These are phyloP conservation scores for Xiphias gladius DNA, from an alignment of 2,113 vertebrate genomes.

Conservation along the genomic window DNA sequence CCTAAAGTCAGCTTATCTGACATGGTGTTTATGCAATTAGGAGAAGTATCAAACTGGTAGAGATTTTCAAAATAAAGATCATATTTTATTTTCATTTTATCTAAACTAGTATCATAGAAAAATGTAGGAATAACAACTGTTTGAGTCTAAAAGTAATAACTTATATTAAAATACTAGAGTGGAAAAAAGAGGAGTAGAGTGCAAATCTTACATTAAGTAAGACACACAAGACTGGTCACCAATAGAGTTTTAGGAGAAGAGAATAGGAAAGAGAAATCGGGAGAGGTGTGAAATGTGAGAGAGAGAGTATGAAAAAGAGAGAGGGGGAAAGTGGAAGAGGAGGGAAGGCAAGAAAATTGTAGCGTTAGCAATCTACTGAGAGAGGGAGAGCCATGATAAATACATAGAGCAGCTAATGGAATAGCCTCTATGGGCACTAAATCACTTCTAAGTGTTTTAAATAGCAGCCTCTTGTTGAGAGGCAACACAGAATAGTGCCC, in stretches of 20 bases:
- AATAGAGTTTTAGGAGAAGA: slow-evolving; percentile 38
- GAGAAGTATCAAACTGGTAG: background rate
- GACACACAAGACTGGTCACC: background rate
- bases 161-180: background rate
- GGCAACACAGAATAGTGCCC: slow-evolving; percentile 57
- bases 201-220: background rate
- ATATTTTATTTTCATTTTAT: background rate
- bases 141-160: background rate
- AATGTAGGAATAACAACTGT: background rate
- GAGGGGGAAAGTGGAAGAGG: slow-evolving; percentile 58
- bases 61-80: too few relatives aligned
- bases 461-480: slow-evolving; percentile 74
- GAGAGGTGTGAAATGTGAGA: slow-evolving; percentile 15
- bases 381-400: slow-evolving; percentile 75
- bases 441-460: slow-evolving; percentile 83
- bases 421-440: slow-evolving; percentile 77
- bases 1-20: background rate
- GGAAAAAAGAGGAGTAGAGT: background rate
- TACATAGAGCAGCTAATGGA: slow-evolving; percentile 80
- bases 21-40: too few relatives aligned
- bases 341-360: slow-evolving; percentile 59
- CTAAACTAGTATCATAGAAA: background rate
- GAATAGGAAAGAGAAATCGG: slow-evolving; percentile 6
- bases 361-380: slow-evolving; percentile 76
- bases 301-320: slow-evolving; percentile 11